Conservation (phyloP, 2,888 invertebrate species). For the Pachliopta kotzebuea region DNA sequence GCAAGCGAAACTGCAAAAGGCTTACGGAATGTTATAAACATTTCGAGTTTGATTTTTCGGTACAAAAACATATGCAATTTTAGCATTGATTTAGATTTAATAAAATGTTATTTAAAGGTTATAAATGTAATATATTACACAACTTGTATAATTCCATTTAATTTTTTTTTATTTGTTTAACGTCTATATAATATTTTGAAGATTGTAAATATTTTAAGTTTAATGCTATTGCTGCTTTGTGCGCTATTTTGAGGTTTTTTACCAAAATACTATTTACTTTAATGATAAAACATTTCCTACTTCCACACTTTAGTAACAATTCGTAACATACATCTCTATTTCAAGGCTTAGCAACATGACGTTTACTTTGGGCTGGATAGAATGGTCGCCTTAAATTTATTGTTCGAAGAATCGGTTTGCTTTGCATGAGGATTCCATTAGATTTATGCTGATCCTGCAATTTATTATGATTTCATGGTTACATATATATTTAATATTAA, state of each 20-base stretch:
- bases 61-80: not conserved
- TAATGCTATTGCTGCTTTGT: too few species aligned
- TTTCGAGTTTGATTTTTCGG: not conserved
- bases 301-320: conserved; percentile 3
- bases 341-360: conserved; percentile 16
- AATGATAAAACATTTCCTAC: conserved; percentile 4
- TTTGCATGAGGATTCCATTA: conserved; percentile 19
- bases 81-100: not conserved
- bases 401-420: conserved; percentile 21
- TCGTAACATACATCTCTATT: conserved; percentile 20
- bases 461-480: conserved; percentile 15
- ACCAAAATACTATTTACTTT: not conserved
- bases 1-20: conserved; percentile 33
- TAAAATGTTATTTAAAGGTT: not conserved
- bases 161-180: too few species aligned
- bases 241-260: not conserved
- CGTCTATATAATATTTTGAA: too few species aligned
- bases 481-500: conserved; percentile 7
- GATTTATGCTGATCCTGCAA: conserved; percentile 24
- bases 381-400: conserved; percentile 26
- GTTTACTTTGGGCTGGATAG: conserved; percentile 22
- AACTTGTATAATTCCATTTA: too few species aligned
- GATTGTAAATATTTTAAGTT: too few species aligned
- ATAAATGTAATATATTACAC: too few species aligned
- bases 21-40: conserved; percentile 12